Conservation (phyloP, 2,797 vertebrate genomes). For the Labroides dimidiatus region DNA sequence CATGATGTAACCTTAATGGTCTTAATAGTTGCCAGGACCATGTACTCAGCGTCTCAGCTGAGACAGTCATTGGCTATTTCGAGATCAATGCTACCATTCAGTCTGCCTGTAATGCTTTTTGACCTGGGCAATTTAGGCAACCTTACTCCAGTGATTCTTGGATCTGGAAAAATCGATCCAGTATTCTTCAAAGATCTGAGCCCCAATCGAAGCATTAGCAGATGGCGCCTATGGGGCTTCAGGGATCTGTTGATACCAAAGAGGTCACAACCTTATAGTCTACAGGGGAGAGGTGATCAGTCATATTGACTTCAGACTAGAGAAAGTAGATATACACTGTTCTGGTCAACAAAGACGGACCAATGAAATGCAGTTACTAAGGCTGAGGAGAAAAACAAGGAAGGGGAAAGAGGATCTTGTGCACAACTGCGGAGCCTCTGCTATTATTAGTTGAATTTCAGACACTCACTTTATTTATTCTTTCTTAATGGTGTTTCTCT, state of each 20-base stretch:
- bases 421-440: slow-evolving; percentile 13
- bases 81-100: slow-evolving; percentile 60
- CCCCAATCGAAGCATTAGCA: slow-evolving; percentile 30
- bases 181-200: slow-evolving; percentile 29
- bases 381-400: slow-evolving; percentile 34
- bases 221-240: slow-evolving; percentile 17
- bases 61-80: slow-evolving; percentile 5
- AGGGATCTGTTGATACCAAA: slow-evolving; percentile 38
- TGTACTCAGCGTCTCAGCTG: slow-evolving; percentile 19
- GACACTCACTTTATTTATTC: slow-evolving; percentile 31
- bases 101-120: slow-evolving; percentile 53
- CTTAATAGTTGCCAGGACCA: background rate
- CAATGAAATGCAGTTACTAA: slow-evolving; percentile 37
- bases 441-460: slow-evolving; percentile 27
- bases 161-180: slow-evolving; percentile 46
- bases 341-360: slow-evolving; percentile 20
- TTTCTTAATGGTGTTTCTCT: slow-evolving; percentile 14
- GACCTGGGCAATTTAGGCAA: slow-evolving; percentile 56
- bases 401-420: background rate
- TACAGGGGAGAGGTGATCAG: slow-evolving; percentile 20
- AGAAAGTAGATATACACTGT: slow-evolving; percentile 22
- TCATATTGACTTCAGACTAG: slow-evolving; percentile 32
- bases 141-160: slow-evolving; percentile 52
- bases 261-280: slow-evolving; percentile 43
- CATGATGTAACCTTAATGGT: slow-evolving; percentile 6